A percentile compares a stretch with the other conserved stretches of the same genome.
These are phyloP conservation scores for Megastigmus dorsalis DNA, from an alignment of 2,888 invertebrate genomes.

Conservation along the genomic window DNA sequence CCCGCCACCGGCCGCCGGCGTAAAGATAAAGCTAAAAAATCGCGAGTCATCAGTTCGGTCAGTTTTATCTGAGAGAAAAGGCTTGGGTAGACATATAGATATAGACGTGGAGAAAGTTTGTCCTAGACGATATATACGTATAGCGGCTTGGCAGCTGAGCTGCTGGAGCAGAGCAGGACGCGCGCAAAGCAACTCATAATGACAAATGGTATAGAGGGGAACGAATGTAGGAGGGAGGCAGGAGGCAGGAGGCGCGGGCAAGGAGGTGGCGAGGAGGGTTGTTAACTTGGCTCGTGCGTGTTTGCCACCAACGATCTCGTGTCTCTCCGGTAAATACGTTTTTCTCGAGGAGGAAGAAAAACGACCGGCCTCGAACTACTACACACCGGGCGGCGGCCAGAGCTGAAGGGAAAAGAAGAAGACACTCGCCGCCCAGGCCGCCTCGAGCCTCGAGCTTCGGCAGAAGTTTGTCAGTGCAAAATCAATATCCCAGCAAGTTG, in stretches of 20 bases:
- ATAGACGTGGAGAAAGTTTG: too few relatives aligned
- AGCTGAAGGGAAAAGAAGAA: neutral
- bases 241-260: too few relatives aligned
- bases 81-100: too few relatives aligned
- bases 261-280: too few relatives aligned
- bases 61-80: neutral
- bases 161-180: too few relatives aligned
- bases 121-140: too few relatives aligned
- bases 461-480: constrained; percentile 11
- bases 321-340: constrained; percentile 12
- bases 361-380: neutral
- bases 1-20: neutral
- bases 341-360: neutral
- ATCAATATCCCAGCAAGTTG: neutral
- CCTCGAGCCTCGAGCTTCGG: neutral
- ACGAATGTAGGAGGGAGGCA: neutral
- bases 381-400: too few relatives aligned
- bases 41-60: constrained; percentile 55
- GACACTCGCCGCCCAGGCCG: neutral
- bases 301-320: neutral
- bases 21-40: constrained; percentile 25
- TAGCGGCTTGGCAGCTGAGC: too few relatives aligned
- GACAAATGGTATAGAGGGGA: neutral
- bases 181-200: neutral
- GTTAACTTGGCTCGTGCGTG: neutral